Evolutionary conservation across 2,888 invertebrate genomes (phyloP).

Genomic region (Oligia fasciuncula): DNA sequence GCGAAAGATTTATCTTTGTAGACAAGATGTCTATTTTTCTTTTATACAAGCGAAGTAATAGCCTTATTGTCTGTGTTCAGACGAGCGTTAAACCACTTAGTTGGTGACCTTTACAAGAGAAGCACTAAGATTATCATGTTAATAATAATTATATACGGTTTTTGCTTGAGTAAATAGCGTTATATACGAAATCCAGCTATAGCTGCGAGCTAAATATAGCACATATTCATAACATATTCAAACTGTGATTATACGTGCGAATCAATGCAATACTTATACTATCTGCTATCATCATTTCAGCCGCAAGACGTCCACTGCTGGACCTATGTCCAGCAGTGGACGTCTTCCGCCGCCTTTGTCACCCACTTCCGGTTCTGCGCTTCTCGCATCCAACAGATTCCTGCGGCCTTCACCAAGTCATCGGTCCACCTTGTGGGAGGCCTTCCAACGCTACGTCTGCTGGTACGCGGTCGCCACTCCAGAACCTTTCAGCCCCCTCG

Average conservation of each 20-base stretch:
- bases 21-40: slow-evolving; percentile 11
- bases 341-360: neutral
- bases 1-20: slow-evolving; percentile 24
- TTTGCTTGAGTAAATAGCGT: neutral
- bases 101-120: slow-evolving; percentile 3
- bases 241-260: neutral
- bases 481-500: too few species aligned
- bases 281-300: neutral
- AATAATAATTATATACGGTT: neutral
- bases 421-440: neutral
- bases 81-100: slow-evolving; percentile 19
- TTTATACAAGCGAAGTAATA: slow-evolving; percentile 4
- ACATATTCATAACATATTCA: neutral
- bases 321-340: neutral
- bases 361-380: neutral
- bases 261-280: neutral
- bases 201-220: neutral
- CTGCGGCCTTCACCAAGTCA: neutral
- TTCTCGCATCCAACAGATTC: neutral
- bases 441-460: neutral
- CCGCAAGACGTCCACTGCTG: neutral
- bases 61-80: slow-evolving; percentile 18
- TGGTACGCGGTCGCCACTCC: neutral
- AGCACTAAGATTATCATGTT: neutral
- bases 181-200: neutral